A percentile compares a stretch with the other conserved stretches of the same genome.
phyloP scores from a whole-genome alignment of 2,888 invertebrate species.

The Campopleginae sp. region DNA sequence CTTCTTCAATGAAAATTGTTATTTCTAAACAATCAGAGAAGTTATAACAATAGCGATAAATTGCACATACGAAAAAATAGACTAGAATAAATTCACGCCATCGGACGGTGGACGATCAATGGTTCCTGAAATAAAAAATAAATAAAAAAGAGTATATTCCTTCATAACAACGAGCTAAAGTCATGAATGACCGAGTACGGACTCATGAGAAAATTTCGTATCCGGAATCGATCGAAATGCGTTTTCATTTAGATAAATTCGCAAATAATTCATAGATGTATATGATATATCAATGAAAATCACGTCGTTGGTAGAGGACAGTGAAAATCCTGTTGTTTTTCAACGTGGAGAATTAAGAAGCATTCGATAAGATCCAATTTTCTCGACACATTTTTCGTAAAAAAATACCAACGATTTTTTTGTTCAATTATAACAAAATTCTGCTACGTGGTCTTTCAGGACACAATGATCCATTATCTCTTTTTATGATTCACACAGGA shows the following conservation, averaged over 20 bases:
- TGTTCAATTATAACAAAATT: neutral
- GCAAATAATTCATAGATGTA: neutral
- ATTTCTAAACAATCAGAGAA: neutral
- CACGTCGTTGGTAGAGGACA: neutral
- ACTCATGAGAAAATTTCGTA: neutral
- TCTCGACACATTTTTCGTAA: neutral
- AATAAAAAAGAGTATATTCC: no score
- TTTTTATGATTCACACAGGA: neutral
- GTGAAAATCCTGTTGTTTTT: no score
- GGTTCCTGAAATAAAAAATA: no score
- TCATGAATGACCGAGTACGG: no score
- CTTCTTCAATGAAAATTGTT: neutral
- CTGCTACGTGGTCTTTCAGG: neutral
- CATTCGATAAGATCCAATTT: neutral
- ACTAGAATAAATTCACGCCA: neutral
- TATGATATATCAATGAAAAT: neutral
- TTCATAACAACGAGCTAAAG: no score
- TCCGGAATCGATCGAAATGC: neutral
- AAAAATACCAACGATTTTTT: neutral
- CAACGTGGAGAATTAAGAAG: no score
- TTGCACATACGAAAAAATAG: no score
- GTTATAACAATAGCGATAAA: no score
- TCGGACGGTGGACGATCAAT: neutral
- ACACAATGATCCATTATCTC: neutral
- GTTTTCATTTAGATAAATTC: neutral